A percentile compares a stretch with the other conserved stretches of the same genome.
Evolutionary conservation across 1,140 invertebrate genomes (phyloP).

Genomic region (Euborellia annulipes): DNA sequence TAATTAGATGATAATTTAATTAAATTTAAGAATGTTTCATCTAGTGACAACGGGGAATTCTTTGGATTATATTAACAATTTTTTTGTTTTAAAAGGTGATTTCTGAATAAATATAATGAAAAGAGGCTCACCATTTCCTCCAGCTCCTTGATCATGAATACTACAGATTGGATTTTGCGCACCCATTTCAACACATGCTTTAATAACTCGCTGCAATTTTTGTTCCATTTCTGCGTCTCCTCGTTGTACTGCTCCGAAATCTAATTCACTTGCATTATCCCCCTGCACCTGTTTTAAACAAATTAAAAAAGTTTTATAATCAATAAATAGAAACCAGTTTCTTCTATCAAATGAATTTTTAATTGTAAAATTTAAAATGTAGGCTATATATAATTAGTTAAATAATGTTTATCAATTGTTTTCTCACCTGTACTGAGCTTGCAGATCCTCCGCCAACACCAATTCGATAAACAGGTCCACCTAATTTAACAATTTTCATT

Average conservation of each 20-base stretch:
- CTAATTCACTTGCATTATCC: slow-evolving; percentile 69
- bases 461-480: slow-evolving; percentile 87
- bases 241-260: slow-evolving; percentile 93
- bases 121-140: slow-evolving; percentile 66
- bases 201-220: slow-evolving; percentile 83
- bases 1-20: no score
- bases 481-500: slow-evolving; percentile 14
- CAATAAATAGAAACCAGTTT: no score
- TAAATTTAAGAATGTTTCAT: no score
- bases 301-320: no score
- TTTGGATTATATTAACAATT: no score
- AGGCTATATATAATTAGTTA: no score
- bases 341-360: no score
- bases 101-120: no score
- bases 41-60: no score
- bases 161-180: slow-evolving; percentile 78
- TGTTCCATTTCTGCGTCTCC: slow-evolving; percentile 99
- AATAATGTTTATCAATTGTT: no score
- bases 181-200: slow-evolving; percentile 75
- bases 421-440: slow-evolving; percentile 84
- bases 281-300: slow-evolving; percentile 71
- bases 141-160: slow-evolving; percentile 93
- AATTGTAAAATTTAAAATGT: no score
- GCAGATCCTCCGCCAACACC: slow-evolving; percentile 94
- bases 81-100: no score